phyloP scores from a whole-genome alignment of 2,888 invertebrate genomes.

The Cataglyphis albicans region DNA sequence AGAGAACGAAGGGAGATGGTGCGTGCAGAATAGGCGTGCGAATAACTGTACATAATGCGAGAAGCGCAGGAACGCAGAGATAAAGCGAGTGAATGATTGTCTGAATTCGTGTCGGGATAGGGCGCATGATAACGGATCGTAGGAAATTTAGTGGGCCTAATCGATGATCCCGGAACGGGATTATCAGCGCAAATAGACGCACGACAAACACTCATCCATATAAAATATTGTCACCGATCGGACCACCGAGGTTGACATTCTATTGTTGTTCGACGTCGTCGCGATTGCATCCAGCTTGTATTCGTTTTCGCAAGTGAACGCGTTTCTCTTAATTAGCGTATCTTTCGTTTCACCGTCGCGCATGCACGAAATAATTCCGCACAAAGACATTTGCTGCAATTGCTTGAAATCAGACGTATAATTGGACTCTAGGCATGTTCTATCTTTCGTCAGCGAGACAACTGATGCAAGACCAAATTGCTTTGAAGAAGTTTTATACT shows the following conservation, averaged over 20 bases:
- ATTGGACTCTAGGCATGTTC: not conserved
- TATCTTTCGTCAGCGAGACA: not conserved
- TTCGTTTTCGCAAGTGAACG: not conserved
- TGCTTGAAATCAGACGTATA: slow-evolving; percentile 10
- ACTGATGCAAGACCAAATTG: not conserved
- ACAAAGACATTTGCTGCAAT: not conserved
- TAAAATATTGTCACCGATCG: slow-evolving; percentile 28
- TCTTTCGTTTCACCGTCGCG: slow-evolving; percentile 1
- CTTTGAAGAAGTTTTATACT: slow-evolving; percentile 13
- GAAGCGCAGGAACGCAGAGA: slow-evolving; percentile 66
- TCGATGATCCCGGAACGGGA: slow-evolving; percentile 41
- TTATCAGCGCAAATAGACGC: slow-evolving; percentile 11
- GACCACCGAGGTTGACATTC: not conserved
- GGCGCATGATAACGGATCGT: slow-evolving; percentile 66
- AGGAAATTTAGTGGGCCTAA: slow-evolving; percentile 60
- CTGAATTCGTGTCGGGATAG: slow-evolving; percentile 68
- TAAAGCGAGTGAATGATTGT: slow-evolving; percentile 73
- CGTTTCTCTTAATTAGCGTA: slow-evolving; percentile 16
- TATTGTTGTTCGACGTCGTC: not conserved
- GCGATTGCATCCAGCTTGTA: not conserved
- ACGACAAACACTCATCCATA: not conserved
- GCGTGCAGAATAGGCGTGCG: slow-evolving; percentile 53
- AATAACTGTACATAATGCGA: slow-evolving; percentile 72
- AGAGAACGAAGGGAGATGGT: slow-evolving; percentile 46
- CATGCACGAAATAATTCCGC: slow-evolving; percentile 18